These are phyloP conservation scores for Agonopterix alstromeriana DNA, from an alignment of 2,888 invertebrate species.

Conservation along the genomic window DNA sequence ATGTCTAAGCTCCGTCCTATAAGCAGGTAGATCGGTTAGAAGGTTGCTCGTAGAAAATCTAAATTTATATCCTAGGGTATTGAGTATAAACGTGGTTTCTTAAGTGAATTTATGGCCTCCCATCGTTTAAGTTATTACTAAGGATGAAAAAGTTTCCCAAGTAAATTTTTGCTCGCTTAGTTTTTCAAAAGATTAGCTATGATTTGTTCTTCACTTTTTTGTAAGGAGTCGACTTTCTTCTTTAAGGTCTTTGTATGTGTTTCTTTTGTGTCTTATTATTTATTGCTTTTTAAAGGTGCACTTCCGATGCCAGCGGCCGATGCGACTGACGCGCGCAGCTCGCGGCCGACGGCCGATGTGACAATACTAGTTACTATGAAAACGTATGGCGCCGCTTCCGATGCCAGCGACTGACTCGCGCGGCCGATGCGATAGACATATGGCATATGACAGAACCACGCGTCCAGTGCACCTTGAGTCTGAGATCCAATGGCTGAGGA, in stretches of 20 bases:
- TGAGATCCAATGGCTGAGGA: not conserved
- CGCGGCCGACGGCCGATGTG: too few relatives aligned
- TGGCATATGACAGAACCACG: too few relatives aligned
- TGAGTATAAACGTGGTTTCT: conserved; percentile 41
- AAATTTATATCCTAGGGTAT: conserved; percentile 43
- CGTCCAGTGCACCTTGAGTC: too few relatives aligned
- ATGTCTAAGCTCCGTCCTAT: not conserved
- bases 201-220: conserved; percentile 23
- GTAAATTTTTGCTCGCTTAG: conserved; percentile 31
- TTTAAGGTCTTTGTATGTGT: conserved; percentile 14
- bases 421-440: too few relatives aligned
- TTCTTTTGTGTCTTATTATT: conserved; percentile 13
- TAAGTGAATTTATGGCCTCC: conserved; percentile 38
- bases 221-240: conserved; percentile 19
- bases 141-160: conserved; percentile 30
- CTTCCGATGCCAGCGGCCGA: too few relatives aligned
- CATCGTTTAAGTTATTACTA: conserved; percentile 43
- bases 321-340: too few relatives aligned
- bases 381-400: too few relatives aligned
- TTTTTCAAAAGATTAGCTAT: conserved; percentile 30
- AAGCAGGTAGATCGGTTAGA: not conserved
- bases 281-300: conserved; percentile 9
- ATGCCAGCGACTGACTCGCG: too few relatives aligned
- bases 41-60: conserved; percentile 21
- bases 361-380: too few relatives aligned